phyloP scores from a whole-genome alignment of 2,888 invertebrate species.

The Lordiphosa fenestrarum region DNA sequence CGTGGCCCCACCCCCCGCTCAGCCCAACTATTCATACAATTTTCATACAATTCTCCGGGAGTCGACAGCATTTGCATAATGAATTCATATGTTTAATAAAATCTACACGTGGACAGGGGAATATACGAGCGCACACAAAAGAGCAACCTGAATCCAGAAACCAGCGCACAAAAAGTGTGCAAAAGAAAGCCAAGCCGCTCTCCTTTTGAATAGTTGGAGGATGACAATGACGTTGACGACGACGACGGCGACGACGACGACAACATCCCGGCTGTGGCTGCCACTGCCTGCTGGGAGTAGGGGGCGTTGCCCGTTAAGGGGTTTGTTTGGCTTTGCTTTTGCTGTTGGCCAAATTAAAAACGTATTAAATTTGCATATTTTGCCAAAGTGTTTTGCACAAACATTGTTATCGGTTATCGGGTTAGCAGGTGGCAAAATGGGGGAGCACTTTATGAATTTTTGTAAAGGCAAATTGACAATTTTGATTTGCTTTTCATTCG shows the following conservation, averaged over 20 bases:
- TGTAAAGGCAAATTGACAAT: conserved; percentile 1
- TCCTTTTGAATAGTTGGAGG: conserved; percentile 41
- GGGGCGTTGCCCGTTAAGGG: conserved; percentile 1
- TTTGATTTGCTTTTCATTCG: no score
- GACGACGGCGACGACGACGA: conserved; percentile 23
- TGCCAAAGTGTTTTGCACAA: conserved; percentile 4
- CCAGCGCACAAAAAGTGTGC: conserved; percentile 53
- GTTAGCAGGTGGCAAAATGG: conserved; percentile 35
- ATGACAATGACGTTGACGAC: conserved; percentile 43
- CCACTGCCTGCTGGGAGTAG: background rate
- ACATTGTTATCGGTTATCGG: conserved; percentile 34
- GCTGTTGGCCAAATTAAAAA: conserved; percentile 67
- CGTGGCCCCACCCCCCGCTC: no score
- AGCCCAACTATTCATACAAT: conserved; percentile 52
- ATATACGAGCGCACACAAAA: conserved; percentile 35
- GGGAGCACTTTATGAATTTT: conserved; percentile 11
- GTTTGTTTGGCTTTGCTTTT: conserved; percentile 11
- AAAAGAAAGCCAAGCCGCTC: conserved; percentile 21
- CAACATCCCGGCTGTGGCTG: background rate
- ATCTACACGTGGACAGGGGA: conserved; percentile 66
- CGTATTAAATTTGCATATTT: conserved; percentile 75
- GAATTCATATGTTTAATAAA: conserved; percentile 76
- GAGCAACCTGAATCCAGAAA: conserved; percentile 32
- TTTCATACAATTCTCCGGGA: conserved; percentile 56
- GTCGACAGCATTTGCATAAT: conserved; percentile 64